Conservation (phyloP, 2,888 invertebrate species). For the Philonicus albiceps region DNA sequence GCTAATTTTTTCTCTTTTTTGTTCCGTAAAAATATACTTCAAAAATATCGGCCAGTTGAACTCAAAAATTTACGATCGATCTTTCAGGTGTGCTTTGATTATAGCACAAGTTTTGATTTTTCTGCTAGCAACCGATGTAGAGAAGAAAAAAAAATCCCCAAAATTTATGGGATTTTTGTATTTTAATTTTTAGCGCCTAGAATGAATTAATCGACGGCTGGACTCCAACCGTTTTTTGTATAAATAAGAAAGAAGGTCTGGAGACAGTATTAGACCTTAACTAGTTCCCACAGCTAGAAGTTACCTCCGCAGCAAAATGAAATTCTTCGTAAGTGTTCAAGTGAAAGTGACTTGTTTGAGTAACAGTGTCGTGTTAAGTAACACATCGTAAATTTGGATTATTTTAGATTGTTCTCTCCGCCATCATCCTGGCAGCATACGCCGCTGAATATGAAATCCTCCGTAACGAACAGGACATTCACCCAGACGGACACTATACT, state of each 20-base stretch:
- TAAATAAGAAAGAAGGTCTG: background rate
- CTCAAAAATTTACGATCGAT: background rate
- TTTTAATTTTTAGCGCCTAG: background rate
- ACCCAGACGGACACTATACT: constrained; percentile 75
- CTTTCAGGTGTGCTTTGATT: background rate
- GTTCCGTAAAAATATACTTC: background rate
- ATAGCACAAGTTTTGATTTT: background rate
- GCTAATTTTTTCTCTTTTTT: background rate
- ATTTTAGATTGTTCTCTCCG: constrained; percentile 23
- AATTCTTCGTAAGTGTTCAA: constrained; percentile 14
- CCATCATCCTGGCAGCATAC: background rate
- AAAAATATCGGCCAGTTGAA: background rate
- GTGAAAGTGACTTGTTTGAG: background rate
- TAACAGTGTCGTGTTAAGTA: background rate
- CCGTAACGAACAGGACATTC: constrained; percentile 67
- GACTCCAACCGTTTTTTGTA: background rate
- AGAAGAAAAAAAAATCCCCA: background rate
- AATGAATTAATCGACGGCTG: background rate
- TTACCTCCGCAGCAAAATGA: constrained; percentile 8
- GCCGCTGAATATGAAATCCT: constrained; percentile 11
- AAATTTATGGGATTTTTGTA: background rate
- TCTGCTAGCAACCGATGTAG: background rate
- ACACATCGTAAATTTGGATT: background rate
- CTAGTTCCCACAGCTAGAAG: background rate
- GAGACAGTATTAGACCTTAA: background rate